A percentile compares a stretch with the other conserved stretches of the same genome.
Conservation (phyloP, 2,113 vertebrate genomes). For the Octodon degus region DNA sequence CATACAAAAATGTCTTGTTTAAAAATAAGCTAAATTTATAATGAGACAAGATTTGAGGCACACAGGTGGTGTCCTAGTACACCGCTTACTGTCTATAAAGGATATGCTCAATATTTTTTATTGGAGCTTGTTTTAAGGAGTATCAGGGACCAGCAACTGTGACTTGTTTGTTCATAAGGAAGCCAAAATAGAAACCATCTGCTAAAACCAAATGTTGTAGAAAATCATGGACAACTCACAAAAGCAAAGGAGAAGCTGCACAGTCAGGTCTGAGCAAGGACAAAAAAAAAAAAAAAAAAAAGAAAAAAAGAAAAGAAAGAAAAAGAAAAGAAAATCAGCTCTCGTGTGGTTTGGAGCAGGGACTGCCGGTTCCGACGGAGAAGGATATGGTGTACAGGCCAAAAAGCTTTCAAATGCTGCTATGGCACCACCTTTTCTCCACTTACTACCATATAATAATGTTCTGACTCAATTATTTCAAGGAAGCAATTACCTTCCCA, state of each 20-base stretch:
- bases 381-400: background rate
- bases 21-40: conserved; percentile 34
- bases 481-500: background rate
- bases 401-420: background rate
- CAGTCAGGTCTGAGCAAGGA: background rate
- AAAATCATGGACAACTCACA: background rate
- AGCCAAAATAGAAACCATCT: background rate
- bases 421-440: background rate
- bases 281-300: background rate
- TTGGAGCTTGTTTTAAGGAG: background rate
- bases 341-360: background rate
- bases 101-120: background rate
- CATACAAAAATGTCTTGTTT: background rate
- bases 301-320: background rate
- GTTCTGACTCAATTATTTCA: background rate
- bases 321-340: background rate
- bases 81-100: background rate
- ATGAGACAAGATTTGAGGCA: background rate
- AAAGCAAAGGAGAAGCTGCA: background rate
- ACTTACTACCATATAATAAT: background rate
- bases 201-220: background rate
- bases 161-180: background rate
- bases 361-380: background rate
- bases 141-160: background rate
- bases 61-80: background rate